A percentile compares a stretch with the other conserved stretches of the same genome.
Conservation (phyloP, 1,140 invertebrate genomes). For the Zaprionus ghesquierei region DNA sequence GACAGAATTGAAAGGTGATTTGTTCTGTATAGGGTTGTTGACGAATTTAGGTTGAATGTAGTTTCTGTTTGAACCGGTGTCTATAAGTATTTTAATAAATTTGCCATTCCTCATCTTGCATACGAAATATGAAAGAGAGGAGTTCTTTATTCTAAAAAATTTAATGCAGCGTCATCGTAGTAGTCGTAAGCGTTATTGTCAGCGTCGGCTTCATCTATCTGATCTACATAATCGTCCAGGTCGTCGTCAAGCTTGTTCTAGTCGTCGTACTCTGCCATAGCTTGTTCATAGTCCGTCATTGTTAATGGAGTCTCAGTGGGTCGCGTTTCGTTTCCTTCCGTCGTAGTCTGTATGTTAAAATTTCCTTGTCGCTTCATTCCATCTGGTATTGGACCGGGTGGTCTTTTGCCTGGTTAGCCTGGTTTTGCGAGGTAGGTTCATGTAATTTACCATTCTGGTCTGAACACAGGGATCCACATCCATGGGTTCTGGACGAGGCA, state of each 20-base stretch:
- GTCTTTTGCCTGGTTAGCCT: not conserved
- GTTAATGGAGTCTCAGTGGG: too few relatives aligned
- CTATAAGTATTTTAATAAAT: constrained; percentile 22
- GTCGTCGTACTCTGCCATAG: too few relatives aligned
- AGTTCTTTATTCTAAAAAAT: constrained; percentile 48
- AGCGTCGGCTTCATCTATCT: not conserved
- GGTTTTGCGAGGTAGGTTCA: constrained; percentile 8
- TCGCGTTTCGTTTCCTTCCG: not conserved
- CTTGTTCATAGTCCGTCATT: too few relatives aligned
- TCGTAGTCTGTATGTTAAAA: not conserved
- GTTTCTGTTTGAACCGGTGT: constrained; percentile 38
- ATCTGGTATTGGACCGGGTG: too few relatives aligned
- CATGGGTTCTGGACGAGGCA: too few relatives aligned
- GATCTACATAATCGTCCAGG: too few relatives aligned
- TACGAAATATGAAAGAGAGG: constrained; percentile 51
- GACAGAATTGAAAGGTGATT: too few relatives aligned
- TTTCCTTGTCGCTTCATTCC: not conserved
- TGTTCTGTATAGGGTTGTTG: too few relatives aligned
- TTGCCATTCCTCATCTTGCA: constrained; percentile 27
- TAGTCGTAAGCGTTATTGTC: not conserved
- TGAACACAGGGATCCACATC: constrained; percentile 16
- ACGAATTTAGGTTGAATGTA: constrained; percentile 39
- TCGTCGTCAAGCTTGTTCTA: too few relatives aligned
- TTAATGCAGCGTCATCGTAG: not conserved
- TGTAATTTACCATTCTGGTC: constrained; percentile 23